phyloP scores from a whole-genome alignment of 2,113 vertebrate species.

The Periophthalmodon schlosseri region DNA sequence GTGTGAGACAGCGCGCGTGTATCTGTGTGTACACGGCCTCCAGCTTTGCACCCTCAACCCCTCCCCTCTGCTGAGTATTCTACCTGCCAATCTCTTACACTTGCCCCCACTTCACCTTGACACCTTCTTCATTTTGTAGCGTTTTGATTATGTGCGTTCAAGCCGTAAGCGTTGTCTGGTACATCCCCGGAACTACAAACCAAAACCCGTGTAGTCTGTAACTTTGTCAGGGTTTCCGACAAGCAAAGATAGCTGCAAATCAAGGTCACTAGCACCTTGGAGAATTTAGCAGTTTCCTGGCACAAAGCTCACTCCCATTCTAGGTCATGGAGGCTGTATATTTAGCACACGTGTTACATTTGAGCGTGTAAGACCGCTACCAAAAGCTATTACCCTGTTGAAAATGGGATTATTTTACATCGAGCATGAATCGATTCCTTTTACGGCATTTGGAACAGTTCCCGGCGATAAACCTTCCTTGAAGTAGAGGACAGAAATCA shows the following conservation, averaged over 20 bases:
- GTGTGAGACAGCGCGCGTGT: conserved; percentile 25
- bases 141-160: conserved; percentile 45
- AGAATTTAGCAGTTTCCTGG: conserved; percentile 59
- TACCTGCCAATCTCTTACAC: conserved; percentile 37
- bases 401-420: conserved; percentile 44
- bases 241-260: conserved; percentile 52
- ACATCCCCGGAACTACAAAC: conserved; percentile 21
- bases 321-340: conserved; percentile 55
- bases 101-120: conserved; percentile 53
- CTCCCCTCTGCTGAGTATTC: conserved; percentile 44
- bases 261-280: conserved; percentile 69
- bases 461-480: conserved; percentile 24
- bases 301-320: conserved; percentile 37
- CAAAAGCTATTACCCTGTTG: conserved; percentile 30
- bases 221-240: conserved; percentile 22
- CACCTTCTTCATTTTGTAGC: conserved; percentile 51
- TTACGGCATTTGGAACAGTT: conserved; percentile 1
- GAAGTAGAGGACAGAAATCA: conserved; percentile 7
- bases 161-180: conserved; percentile 17
- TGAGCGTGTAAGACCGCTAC: conserved; percentile 43
- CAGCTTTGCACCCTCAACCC: conserved; percentile 20
- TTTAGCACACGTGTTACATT: conserved; percentile 39
- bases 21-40: conserved; percentile 46
- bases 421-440: background rate
- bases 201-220: conserved; percentile 13